These are phyloP conservation scores for Trichomalopsis sarcophagae DNA, from an alignment of 1,140 invertebrate genomes.

Conservation along the genomic window DNA sequence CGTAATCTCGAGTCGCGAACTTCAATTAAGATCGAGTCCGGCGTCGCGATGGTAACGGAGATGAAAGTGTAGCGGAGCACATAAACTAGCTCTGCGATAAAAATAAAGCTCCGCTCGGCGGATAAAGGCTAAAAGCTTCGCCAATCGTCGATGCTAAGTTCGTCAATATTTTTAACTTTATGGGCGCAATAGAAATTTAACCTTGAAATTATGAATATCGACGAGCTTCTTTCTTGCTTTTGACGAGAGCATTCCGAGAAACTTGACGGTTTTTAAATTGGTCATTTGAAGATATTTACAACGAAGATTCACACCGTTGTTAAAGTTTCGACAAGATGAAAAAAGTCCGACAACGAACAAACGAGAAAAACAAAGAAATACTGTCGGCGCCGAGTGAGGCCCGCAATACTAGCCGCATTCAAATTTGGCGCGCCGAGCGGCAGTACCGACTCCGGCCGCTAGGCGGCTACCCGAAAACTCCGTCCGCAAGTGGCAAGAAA, in stretches of 20 bases:
- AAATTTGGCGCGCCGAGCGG: neutral
- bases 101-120: conserved; percentile 5
- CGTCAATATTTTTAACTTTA: conserved; percentile 8
- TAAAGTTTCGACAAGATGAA: too few species aligned
- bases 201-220: conserved; percentile 6
- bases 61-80: conserved; percentile 14
- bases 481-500: neutral
- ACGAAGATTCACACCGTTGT: too few species aligned
- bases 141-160: neutral
- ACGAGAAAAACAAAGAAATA: too few species aligned
- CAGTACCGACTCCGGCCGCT: neutral
- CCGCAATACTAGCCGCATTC: neutral
- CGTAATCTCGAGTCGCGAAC: conserved; percentile 37
- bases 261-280: neutral
- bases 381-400: too few species aligned
- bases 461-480: neutral
- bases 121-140: conserved; percentile 3
- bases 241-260: neutral
- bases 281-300: neutral
- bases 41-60: neutral
- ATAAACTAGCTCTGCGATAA: neutral
- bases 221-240: neutral
- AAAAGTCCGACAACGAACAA: too few species aligned
- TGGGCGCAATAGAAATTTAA: neutral
- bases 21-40: conserved; percentile 44